Conservation (phyloP, 2,888 invertebrate genomes). For the Thereva nobilitata region DNA sequence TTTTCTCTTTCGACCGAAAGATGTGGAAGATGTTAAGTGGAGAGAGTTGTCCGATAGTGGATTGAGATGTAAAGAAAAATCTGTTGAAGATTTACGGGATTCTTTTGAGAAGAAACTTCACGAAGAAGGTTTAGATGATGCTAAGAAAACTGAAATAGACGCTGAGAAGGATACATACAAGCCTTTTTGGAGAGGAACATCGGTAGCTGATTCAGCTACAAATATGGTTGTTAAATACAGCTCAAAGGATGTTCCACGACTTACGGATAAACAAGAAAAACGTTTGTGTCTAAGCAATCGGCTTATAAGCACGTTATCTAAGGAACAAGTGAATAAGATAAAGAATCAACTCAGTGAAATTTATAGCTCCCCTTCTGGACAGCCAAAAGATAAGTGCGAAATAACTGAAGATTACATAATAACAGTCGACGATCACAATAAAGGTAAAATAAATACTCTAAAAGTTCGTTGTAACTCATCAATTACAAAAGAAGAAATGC, state of each 20-base stretch:
- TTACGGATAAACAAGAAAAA: constrained; percentile 56
- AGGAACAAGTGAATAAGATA: constrained; percentile 79
- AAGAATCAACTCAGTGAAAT: constrained; percentile 81
- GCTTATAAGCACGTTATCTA: constrained; percentile 81
- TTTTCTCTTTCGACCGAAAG: constrained; percentile 78
- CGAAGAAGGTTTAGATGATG: constrained; percentile 60
- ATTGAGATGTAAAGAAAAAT: constrained; percentile 79
- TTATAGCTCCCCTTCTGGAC: constrained; percentile 64
- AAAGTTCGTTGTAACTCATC: constrained; percentile 66
- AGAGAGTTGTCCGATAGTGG: constrained; percentile 74
- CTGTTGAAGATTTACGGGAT: constrained; percentile 82
- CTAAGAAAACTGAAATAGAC: constrained; percentile 56
- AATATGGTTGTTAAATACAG: constrained; percentile 68
- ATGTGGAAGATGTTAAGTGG: constrained; percentile 77
- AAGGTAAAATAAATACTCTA: constrained; percentile 53
- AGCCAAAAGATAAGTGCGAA: constrained; percentile 52
- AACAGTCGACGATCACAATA: constrained; percentile 60
- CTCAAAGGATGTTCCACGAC: constrained; percentile 54
- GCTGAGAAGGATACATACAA: constrained; percentile 72
- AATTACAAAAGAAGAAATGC: constrained; percentile 58
- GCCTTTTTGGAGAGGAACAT: constrained; percentile 81
- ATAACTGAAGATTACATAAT: constrained; percentile 63
- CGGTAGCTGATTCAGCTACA: constrained; percentile 78
- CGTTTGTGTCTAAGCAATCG: constrained; percentile 71
- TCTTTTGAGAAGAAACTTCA: constrained; percentile 70